Evolutionary conservation across 2,888 invertebrate species (phyloP).

Genomic region (Furcula furcula): DNA sequence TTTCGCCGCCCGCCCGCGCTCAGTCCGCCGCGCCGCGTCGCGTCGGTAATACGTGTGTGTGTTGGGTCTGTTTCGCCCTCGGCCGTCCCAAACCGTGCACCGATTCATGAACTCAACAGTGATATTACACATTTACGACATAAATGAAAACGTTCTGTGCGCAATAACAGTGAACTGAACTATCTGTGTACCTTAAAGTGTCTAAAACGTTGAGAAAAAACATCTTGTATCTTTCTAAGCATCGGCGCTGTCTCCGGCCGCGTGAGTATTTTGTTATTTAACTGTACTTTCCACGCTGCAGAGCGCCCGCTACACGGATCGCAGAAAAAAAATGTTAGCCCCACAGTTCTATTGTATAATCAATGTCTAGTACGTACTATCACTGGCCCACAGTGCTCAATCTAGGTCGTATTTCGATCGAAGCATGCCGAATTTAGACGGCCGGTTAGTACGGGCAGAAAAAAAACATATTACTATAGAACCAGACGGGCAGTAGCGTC

Average conservation of each 20-base stretch:
- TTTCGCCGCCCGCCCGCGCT: conserved; percentile 27
- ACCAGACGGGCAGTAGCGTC: too few relatives aligned
- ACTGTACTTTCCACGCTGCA: conserved; percentile 70
- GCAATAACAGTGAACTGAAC: conserved; percentile 47
- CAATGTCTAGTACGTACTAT: conserved; percentile 21
- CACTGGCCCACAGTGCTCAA: conserved; percentile 29
- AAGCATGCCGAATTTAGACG: conserved; percentile 33
- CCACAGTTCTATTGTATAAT: conserved; percentile 21
- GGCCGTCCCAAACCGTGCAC: conserved; percentile 28
- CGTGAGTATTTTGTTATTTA: conserved; percentile 73
- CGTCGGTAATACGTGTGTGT: conserved; percentile 32
- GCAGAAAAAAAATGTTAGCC: conserved; percentile 57
- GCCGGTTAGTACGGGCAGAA: too few relatives aligned
- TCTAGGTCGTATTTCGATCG: conserved; percentile 46
- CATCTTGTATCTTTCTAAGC: conserved; percentile 50
- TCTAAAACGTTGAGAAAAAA: conserved; percentile 33
- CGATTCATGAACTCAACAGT: conserved; percentile 53
- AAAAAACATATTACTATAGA: too few relatives aligned
- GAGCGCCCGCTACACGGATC: conserved; percentile 51
- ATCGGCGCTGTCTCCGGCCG: conserved; percentile 47
- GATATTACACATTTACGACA: conserved; percentile 44
- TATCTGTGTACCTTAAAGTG: conserved; percentile 45
- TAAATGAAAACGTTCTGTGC: conserved; percentile 48
- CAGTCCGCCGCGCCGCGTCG: conserved; percentile 64
- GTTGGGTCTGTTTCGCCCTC: conserved; percentile 7